A percentile compares a stretch with the other conserved stretches of the same genome.
phyloP scores from a whole-genome alignment of 2,797 vertebrate species.

The Myotis myotis region DNA sequence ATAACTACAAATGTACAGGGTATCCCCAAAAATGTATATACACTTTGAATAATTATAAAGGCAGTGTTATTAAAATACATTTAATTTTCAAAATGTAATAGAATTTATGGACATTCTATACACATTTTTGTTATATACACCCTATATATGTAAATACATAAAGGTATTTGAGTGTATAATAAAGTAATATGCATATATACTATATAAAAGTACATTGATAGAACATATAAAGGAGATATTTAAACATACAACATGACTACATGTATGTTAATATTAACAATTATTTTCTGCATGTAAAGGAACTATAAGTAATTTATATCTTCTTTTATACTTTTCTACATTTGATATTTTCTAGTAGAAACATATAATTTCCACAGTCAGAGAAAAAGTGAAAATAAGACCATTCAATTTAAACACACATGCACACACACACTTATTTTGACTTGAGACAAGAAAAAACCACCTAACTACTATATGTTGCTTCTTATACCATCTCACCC shows the following conservation, averaged over 20 bases:
- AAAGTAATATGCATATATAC: background rate
- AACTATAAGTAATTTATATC: background rate
- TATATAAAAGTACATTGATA: slow-evolving; percentile 3
- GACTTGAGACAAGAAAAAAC: background rate
- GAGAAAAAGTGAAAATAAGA: slow-evolving; percentile 38
- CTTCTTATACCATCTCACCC: background rate
- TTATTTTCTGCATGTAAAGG: slow-evolving; percentile 7
- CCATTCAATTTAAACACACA: slow-evolving; percentile 9
- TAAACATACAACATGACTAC: background rate
- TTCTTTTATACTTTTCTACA: slow-evolving; percentile 4
- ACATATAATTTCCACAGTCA: background rate
- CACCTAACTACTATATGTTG: background rate
- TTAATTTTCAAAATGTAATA: too few relatives aligned
- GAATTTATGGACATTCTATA: too few relatives aligned
- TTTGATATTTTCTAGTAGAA: slow-evolving; percentile 17
- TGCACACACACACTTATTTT: background rate
- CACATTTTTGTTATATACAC: too few relatives aligned
- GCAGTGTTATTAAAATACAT: too few relatives aligned
- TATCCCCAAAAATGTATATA: too few relatives aligned
- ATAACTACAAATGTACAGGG: too few relatives aligned
- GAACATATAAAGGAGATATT: slow-evolving; percentile 3
- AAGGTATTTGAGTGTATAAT: background rate
- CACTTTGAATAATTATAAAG: too few relatives aligned
- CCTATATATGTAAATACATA: background rate
- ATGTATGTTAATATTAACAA: background rate